phyloP scores from a whole-genome alignment of 2,888 invertebrate genomes.

The Bhutanitis thaidina region DNA sequence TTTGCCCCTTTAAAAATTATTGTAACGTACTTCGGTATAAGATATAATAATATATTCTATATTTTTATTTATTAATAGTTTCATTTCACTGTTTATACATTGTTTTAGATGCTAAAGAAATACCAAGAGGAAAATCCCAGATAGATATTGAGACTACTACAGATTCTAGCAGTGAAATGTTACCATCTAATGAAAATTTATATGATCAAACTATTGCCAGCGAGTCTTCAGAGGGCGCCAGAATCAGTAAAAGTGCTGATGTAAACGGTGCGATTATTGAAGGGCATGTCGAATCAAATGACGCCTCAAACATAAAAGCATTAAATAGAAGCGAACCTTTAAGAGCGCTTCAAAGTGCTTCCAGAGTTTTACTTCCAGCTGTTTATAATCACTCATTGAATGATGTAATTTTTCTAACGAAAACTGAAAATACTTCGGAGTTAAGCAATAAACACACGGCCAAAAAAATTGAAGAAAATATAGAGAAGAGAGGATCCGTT shows the following conservation, averaged over 20 bases:
- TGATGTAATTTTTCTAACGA: constrained; percentile 38
- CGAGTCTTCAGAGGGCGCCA: constrained; percentile 15
- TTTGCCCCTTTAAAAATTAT: too few species aligned
- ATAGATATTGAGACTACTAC: constrained; percentile 30
- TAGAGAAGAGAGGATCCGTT: constrained; percentile 27
- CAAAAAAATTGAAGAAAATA: constrained; percentile 35
- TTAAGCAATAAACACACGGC: constrained; percentile 4
- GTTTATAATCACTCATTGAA: constrained; percentile 42
- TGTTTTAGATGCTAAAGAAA: constrained; percentile 52
- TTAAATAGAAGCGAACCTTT: constrained; percentile 31
- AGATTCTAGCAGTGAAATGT: constrained; percentile 16
- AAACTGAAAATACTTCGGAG: constrained; percentile 31
- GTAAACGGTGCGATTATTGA: not conserved
- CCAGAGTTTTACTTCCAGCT: constrained; percentile 52
- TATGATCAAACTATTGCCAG: constrained; percentile 15
- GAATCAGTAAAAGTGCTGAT: constrained; percentile 8
- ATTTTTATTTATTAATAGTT: too few species aligned
- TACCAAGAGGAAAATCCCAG: constrained; percentile 35
- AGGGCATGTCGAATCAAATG: constrained; percentile 3
- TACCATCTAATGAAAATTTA: constrained; percentile 17
- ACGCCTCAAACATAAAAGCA: constrained; percentile 32
- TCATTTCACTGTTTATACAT: constrained; percentile 10
- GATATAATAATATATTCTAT: too few species aligned
- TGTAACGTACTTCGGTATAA: too few species aligned
- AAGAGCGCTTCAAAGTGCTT: constrained; percentile 55